Percentiles rank a stretch among this genome's conserved stretches.
These are phyloP conservation scores for Drosophila nannoptera DNA, from an alignment of 1,140 invertebrate genomes.

Conservation along the genomic window DNA sequence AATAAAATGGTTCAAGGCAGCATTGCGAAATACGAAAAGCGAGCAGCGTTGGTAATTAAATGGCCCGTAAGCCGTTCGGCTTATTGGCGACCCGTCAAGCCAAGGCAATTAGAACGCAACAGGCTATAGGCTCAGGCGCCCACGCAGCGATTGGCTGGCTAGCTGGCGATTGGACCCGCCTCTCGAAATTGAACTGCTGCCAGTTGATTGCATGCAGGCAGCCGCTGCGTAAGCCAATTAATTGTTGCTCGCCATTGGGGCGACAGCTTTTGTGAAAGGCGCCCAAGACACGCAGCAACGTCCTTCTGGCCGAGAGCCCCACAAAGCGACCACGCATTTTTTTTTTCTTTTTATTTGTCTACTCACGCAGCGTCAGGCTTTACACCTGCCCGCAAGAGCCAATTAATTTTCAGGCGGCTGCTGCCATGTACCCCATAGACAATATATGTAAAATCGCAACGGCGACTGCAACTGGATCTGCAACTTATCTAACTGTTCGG, in stretches of 20 bases:
- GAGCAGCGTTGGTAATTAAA: slow-evolving; percentile 39
- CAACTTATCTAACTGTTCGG: slow-evolving; percentile 45
- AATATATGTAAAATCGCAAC: slow-evolving; percentile 27
- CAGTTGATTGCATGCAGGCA: slow-evolving; percentile 53
- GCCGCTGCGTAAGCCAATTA: slow-evolving; percentile 68
- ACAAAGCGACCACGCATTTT: slow-evolving; percentile 5
- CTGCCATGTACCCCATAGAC: slow-evolving; percentile 21
- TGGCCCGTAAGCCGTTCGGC: slow-evolving; percentile 35
- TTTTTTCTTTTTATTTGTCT: slow-evolving; percentile 50
- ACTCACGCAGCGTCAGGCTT: slow-evolving; percentile 55
- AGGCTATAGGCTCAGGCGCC: slow-evolving; percentile 46
- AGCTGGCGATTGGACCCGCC: slow-evolving; percentile 29
- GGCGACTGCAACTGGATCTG: slow-evolving; percentile 19
- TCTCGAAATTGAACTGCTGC: slow-evolving; percentile 14
- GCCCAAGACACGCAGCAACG: slow-evolving; percentile 41
- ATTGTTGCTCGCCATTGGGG: slow-evolving; percentile 73
- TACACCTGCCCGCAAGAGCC: slow-evolving; percentile 69
- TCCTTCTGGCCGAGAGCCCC: slow-evolving; percentile 55
- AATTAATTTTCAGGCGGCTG: slow-evolving; percentile 57
- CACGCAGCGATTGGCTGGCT: slow-evolving; percentile 44
- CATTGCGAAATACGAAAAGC: slow-evolving; percentile 48
- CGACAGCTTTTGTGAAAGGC: slow-evolving; percentile 72
- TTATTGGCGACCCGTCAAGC: slow-evolving; percentile 39
- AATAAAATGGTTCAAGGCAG: slow-evolving; percentile 61
- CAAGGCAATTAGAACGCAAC: slow-evolving; percentile 67